A percentile compares a stretch with the other conserved stretches of the same genome.
phyloP scores from a whole-genome alignment of 2,113 vertebrate genomes.

The Leptodactylus fuscus region DNA sequence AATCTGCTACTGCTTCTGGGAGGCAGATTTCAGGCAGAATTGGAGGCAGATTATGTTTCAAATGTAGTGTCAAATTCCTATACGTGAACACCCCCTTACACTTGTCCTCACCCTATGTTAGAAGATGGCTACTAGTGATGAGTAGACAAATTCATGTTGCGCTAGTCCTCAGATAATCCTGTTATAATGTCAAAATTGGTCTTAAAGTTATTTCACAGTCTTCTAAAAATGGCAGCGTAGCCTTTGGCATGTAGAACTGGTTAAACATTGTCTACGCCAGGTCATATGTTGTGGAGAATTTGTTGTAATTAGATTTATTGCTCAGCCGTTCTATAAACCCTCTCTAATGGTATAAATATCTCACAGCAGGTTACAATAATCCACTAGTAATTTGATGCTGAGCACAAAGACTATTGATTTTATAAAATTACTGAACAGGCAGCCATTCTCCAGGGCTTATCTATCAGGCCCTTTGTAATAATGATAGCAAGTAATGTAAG shows the following conservation, averaged over 20 bases:
- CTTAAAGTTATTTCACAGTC: background rate
- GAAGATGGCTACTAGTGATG: background rate
- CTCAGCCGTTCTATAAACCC: conserved; percentile 12
- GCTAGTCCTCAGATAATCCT: no score
- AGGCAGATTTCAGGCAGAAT: no score
- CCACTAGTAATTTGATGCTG: conserved; percentile 38
- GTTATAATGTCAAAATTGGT: background rate
- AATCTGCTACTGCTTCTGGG: no score
- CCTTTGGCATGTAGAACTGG: conserved; percentile 1
- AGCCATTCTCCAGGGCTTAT: conserved; percentile 34
- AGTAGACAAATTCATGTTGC: background rate
- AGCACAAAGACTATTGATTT: conserved; percentile 46
- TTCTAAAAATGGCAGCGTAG: background rate
- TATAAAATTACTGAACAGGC: conserved; percentile 37
- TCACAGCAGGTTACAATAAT: conserved; percentile 41
- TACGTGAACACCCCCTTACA: no score
- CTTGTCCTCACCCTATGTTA: no score
- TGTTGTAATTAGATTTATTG: conserved; percentile 50
- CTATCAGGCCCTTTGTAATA: conserved; percentile 40
- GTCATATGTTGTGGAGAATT: conserved; percentile 33
- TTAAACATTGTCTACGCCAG: background rate
- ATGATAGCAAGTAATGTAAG: conserved; percentile 1
- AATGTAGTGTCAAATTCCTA: no score
- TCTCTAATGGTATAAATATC: conserved; percentile 53
- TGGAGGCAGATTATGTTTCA: no score